Base-by-base conservation (phyloP, 2,113 vertebrate genomes). In the Trichomycterus rosablanca region DNA sequence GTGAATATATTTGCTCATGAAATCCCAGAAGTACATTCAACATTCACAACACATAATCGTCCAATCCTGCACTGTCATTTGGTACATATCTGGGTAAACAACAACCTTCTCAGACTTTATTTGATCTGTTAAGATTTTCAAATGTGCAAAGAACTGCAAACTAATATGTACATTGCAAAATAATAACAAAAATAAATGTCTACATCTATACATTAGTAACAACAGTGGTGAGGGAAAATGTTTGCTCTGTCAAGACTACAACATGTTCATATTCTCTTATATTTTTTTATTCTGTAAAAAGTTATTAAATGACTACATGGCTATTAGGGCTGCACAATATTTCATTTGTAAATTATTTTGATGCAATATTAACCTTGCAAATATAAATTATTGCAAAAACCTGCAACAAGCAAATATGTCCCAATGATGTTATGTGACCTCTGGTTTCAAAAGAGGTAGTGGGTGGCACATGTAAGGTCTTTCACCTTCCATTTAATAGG, bases 111-210 rank as follows among this genome's bases (percentile, higher is more conserved):
- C 75, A 83, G 78, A 78, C 69, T 73, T 67, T 57, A 74, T 74
- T 80, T 73, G 71, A 82, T 78, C 76, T 73, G 80, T 80, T 85
- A 82, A 74, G 83, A 67, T 63, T 74, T 68, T 72, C 48, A 83
- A 83, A 81, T 89, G 91, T 91, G 90, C 92, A 93, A 91, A 85
- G 83, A 85, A 80, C 88, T 89, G 92, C 86, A 93, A 89, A 89
- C 81, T 84, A 87, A 85, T 87, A 86, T 89, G 66, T 84, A 87
- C 82, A 86, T 77, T 78, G 78, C 78, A 87, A 81, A 81, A 84
- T 70, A 78, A 69, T 59, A 61, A 63, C 53, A 68, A 43, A 46
- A 65, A 60, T 80, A 78, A 45, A 58, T 48, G 79, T 86, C 77
- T 89, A 81, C 48, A 79, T 86, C 77, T 89, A 81, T 82, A 86